These are phyloP conservation scores for Denticeps clupeoides DNA, from an alignment of 2,797 vertebrate species.

Conservation along the genomic window DNA sequence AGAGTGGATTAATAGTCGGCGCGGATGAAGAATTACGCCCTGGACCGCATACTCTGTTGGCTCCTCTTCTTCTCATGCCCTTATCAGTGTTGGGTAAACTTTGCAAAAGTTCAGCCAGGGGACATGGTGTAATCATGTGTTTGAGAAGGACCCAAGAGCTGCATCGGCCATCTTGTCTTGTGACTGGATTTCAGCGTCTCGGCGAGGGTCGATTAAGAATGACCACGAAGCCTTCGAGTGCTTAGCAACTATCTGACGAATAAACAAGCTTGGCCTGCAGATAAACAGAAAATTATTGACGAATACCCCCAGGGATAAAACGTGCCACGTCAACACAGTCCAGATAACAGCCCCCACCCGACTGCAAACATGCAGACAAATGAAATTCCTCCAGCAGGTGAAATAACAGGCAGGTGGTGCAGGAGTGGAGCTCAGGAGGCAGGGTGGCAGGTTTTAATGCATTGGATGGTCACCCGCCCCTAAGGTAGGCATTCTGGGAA, in stretches of 20 bases:
- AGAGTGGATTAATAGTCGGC: not conserved
- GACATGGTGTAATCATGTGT: not conserved
- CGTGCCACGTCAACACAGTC: not conserved
- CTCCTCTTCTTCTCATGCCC: no score
- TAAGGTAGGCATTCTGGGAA: slow-evolving; percentile 14
- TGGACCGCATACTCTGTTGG: no score
- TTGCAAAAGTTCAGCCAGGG: not conserved
- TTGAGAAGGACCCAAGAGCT: no score
- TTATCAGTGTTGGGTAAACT: no score
- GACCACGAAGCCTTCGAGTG: no score
- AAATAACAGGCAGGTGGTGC: not conserved
- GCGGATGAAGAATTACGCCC: not conserved
- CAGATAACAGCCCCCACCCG: no score
- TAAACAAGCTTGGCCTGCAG: not conserved
- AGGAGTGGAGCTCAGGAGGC: not conserved
- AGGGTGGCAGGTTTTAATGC: slow-evolving; percentile 7
- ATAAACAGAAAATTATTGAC: not conserved
- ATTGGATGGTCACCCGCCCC: slow-evolving; percentile 4
- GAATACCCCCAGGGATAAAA: not conserved
- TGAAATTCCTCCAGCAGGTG: not conserved
- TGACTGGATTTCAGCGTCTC: no score
- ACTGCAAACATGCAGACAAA: not conserved
- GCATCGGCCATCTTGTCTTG: no score
- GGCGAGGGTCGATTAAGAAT: no score
- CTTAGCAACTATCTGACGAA: no score